Evolutionary conservation across 92 coral and sea anemone genomes (phyloP).

Genomic region (Plumapathes pennacea): DNA sequence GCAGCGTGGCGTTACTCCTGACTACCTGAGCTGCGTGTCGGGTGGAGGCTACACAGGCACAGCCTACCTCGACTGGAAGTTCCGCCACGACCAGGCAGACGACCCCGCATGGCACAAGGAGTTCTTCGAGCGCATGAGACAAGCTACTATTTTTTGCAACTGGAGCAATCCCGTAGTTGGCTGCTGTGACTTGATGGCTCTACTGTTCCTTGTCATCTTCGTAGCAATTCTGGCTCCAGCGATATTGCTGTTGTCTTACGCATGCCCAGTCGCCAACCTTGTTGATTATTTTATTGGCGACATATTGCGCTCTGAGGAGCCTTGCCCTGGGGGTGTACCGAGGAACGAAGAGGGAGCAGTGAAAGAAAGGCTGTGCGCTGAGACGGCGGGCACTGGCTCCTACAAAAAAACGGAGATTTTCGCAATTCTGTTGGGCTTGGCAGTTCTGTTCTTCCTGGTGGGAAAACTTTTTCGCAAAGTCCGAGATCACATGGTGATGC

Average conservation of each 20-base stretch:
- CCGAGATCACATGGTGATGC: neutral
- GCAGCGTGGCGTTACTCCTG: slow-evolving; percentile 25
- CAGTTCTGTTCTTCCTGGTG: slow-evolving; percentile 6
- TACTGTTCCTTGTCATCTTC: slow-evolving; percentile 18
- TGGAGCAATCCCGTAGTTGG: slow-evolving; percentile 43
- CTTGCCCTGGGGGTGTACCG: slow-evolving; percentile 9
- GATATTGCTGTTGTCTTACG: slow-evolving; percentile 41
- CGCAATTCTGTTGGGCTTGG: neutral
- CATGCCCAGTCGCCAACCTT: slow-evolving; percentile 36
- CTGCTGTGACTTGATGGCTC: slow-evolving; percentile 9
- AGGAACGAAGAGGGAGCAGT: neutral
- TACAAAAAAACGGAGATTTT: slow-evolving; percentile 7
- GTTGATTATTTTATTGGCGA: slow-evolving; percentile 36
- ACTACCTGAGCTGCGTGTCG: slow-evolving; percentile 43
- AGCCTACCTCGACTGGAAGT: slow-evolving; percentile 69
- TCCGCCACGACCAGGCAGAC: slow-evolving; percentile 16
- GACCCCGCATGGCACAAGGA: slow-evolving; percentile 26
- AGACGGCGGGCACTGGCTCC: slow-evolving; percentile 1
- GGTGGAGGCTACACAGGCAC: slow-evolving; percentile 69
- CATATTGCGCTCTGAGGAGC: slow-evolving; percentile 25
- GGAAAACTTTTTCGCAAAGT: slow-evolving; percentile 4
- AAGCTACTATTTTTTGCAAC: slow-evolving; percentile 43
- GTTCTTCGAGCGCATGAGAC: slow-evolving; percentile 57
- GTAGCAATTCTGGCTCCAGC: slow-evolving; percentile 30
- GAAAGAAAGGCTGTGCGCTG: neutral